A percentile compares a stretch with the other conserved stretches of the same genome.
Conservation (phyloP, 2,113 vertebrate species). For the Carlito syrichta region DNA sequence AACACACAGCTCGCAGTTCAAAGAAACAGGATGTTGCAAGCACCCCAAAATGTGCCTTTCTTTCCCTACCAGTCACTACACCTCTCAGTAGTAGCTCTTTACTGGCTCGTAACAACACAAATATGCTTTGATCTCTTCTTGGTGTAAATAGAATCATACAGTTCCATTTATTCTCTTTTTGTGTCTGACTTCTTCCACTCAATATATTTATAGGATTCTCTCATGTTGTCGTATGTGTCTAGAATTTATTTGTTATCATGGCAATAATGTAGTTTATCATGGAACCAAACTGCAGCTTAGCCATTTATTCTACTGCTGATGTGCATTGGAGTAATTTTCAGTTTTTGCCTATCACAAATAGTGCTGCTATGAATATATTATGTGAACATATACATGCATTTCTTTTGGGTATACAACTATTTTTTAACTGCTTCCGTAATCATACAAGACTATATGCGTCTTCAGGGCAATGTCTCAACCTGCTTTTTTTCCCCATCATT, state of each 20-base stretch:
- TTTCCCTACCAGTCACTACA: background rate
- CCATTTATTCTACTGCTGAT: background rate
- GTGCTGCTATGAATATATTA: background rate
- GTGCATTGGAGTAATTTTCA: background rate
- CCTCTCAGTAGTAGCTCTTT: background rate
- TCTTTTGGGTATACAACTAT: background rate
- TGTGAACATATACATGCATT: background rate
- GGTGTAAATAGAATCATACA: background rate
- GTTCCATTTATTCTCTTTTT: background rate
- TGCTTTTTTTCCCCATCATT: background rate
- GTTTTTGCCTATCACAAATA: background rate
- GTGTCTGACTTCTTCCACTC: background rate
- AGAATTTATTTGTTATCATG: background rate
- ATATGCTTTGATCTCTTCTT: background rate
- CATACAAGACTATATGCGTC: background rate
- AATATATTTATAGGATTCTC: background rate
- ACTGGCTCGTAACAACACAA: background rate
- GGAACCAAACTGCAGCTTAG: background rate
- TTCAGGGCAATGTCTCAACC: background rate
- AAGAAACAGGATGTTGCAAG: background rate
- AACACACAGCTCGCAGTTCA: background rate
- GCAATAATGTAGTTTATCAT: background rate
- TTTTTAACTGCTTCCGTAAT: background rate
- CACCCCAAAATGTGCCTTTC: accelerated
- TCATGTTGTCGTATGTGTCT: background rate